Evolutionary conservation across 2,888 invertebrate species (phyloP), one percentile per base, ranked within the genome.

Genomic region (Eurytoma adleriae): DNA sequence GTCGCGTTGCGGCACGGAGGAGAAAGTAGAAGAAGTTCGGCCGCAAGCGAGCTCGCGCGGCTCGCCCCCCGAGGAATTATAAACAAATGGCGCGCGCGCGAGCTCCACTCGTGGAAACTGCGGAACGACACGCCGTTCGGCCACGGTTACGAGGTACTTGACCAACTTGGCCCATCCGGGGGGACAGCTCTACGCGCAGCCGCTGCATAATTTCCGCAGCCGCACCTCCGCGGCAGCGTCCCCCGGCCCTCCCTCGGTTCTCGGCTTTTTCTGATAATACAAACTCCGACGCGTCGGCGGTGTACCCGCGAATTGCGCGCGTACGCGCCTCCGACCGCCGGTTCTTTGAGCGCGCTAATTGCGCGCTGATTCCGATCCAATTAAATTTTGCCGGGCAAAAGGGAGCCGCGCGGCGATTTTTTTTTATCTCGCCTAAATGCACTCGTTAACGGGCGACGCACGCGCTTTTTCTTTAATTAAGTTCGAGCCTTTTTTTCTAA

Each of bases 121-220:
- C 78, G 78, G 52, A 78, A 78, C 78, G 78, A 78, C 71, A 71
- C 66, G 71, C 78, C 71, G 66, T 78, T 78, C 71, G 69, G 50
- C 56, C 57, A 12, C 71, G 66, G 66, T 78, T 78, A 78, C 78
- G 78, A 78, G 78, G 78, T 71, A 78, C 78, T 78, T 78, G 78
- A 71, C 78, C 71, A 71, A 78, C 78, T 77, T 75, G 75, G 75
- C 59, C 61, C 61, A 75, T 75, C 77, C 68, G 54, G 40, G 70
- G 40, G 20, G 18, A 56, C 57, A 40, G 18, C 13, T 7, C 48
- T 24, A 54, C 56, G 20, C 50, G 89, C 90, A 62, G 86, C 84
- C 62, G 84, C 84, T 81, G 91, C 91, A 86, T 89, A 91, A 82
- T 88, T 89, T 79, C 91, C 87, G 24, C 24, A 24, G 24, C 24